A percentile compares a stretch with the other conserved stretches of the same genome.
These are phyloP conservation scores for Platyscapa corneri DNA, from an alignment of 1,140 invertebrate genomes.

Conservation along the genomic window DNA sequence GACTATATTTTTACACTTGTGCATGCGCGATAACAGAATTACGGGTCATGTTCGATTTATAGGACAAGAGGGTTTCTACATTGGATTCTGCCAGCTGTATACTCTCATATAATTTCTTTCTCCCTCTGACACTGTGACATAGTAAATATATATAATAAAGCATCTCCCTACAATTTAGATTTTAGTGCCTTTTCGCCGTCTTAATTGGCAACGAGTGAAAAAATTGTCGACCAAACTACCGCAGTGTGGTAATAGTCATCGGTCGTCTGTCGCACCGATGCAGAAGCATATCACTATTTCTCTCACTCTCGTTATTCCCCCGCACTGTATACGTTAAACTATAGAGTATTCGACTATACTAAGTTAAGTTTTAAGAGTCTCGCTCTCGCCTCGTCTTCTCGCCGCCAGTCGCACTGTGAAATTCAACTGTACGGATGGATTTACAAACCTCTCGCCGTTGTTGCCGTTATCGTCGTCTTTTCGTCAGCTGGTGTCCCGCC, in stretches of 20 bases:
- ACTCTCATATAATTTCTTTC: too few species aligned
- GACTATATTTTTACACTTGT: too few species aligned
- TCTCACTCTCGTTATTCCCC: background rate
- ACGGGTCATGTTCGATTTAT: too few species aligned
- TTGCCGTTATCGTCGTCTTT: background rate
- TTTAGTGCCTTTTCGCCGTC: background rate
- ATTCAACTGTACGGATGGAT: slow-evolving; percentile 6
- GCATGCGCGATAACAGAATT: too few species aligned
- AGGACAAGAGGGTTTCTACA: too few species aligned
- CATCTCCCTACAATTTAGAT: too few species aligned
- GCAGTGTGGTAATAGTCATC: background rate
- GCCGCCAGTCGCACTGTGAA: slow-evolving; percentile 26
- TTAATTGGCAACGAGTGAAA: background rate
- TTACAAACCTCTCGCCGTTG: background rate
- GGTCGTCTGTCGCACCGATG: background rate
- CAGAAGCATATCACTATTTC: background rate
- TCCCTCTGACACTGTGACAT: too few species aligned
- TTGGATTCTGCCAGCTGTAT: too few species aligned
- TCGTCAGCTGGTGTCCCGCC: background rate
- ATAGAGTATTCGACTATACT: background rate
- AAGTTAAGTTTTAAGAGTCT: background rate
- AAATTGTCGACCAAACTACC: too few species aligned
- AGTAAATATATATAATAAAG: too few species aligned
- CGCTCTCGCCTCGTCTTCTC: background rate
- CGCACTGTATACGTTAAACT: background rate